phyloP scores from a whole-genome alignment of 2,797 vertebrate genomes.

The Spea hammondii region DNA sequence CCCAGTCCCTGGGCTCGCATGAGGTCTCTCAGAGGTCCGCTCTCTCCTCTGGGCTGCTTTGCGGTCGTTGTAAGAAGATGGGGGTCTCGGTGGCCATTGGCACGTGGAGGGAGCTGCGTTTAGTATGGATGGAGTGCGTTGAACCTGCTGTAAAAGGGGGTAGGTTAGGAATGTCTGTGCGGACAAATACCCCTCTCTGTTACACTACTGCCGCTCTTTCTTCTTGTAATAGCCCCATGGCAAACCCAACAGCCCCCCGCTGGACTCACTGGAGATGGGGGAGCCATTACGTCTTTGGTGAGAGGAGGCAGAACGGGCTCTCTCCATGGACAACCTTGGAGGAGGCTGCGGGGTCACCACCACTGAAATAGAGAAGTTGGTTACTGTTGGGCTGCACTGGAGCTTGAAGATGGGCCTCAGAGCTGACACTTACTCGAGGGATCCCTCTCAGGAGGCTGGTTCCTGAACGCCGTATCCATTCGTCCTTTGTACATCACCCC shows the following conservation, averaged over 20 bases:
- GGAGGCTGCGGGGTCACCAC: conserved; percentile 37
- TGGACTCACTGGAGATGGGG: neutral
- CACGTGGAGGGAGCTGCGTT: conserved; percentile 9
- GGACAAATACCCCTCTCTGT: neutral
- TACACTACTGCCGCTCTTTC: neutral
- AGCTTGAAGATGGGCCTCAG: neutral
- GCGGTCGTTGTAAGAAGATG: neutral
- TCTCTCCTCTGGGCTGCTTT: neutral
- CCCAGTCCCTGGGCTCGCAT: neutral
- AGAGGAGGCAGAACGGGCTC: neutral
- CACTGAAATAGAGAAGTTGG: conserved; percentile 1
- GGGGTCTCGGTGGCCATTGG: conserved; percentile 3
- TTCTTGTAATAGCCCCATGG: neutral
- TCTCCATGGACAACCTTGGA: conserved; percentile 10
- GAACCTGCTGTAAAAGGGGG: neutral
- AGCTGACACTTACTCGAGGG: conserved; percentile 54
- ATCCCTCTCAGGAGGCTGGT: conserved; percentile 33
- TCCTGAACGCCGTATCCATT: conserved; percentile 7
- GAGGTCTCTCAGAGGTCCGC: neutral
- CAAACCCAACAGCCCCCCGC: neutral
- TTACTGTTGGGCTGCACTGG: neutral
- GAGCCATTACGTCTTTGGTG: neutral
- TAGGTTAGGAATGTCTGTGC: too few relatives aligned
- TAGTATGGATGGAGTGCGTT: neutral
- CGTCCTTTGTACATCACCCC: conserved; percentile 66